These are phyloP conservation scores for Drymonia ruficornis DNA, from an alignment of 2,888 invertebrate species.

Conservation along the genomic window DNA sequence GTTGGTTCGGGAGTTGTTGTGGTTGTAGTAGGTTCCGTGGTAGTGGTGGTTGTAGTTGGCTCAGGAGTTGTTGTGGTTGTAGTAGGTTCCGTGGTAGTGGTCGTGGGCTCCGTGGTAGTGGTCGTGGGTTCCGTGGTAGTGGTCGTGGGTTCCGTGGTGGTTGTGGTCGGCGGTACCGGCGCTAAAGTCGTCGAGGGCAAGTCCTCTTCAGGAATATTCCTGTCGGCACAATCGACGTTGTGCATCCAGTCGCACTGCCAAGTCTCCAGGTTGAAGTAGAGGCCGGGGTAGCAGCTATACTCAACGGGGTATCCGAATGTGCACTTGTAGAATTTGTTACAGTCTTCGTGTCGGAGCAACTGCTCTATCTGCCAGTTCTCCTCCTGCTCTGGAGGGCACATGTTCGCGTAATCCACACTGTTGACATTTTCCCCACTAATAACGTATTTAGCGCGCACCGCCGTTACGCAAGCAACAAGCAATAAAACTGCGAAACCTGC, in stretches of 20 bases:
- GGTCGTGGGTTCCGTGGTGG: conserved; percentile 13
- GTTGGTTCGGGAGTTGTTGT: conserved; percentile 6
- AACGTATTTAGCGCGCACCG: conserved; percentile 29
- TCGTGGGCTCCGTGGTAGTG: conserved; percentile 12
- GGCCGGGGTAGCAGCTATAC: conserved; percentile 80
- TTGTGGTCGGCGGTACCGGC: conserved; percentile 3
- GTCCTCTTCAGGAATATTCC: conserved; percentile 48
- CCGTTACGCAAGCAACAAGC: conserved; percentile 41
- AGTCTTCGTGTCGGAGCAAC: conserved; percentile 83
- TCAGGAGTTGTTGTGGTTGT: conserved; percentile 8
- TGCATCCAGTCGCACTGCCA: conserved; percentile 85
- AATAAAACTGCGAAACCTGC: conserved; percentile 45
- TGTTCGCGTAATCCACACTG: conserved; percentile 22
- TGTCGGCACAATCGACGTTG: conserved; percentile 85
- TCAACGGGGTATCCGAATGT: conserved; percentile 86
- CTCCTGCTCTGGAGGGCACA: conserved; percentile 63
- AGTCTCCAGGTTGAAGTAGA: conserved; percentile 83
- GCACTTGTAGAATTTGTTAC: conserved; percentile 88
- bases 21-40: conserved; percentile 11
- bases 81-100: conserved; percentile 7
- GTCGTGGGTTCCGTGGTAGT: conserved; percentile 8
- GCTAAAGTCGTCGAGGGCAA: conserved; percentile 3
- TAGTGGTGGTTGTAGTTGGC: conserved; percentile 11
- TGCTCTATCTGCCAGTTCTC: conserved; percentile 66
- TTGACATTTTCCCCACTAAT: neutral